These are phyloP conservation scores for Tetrapedia diversipes DNA, from an alignment of 2,888 invertebrate species.

Conservation along the genomic window DNA sequence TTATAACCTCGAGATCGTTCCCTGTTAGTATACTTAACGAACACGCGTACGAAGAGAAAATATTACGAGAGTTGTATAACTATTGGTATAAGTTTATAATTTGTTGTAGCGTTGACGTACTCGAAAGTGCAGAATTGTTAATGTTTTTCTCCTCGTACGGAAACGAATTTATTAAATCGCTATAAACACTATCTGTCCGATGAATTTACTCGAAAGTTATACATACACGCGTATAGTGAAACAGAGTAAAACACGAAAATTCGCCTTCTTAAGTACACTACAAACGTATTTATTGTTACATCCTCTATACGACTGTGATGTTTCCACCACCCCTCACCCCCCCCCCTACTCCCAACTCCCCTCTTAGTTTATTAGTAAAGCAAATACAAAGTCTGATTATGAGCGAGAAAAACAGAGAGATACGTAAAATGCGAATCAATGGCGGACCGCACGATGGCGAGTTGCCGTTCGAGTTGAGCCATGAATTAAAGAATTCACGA, in stretches of 20 bases:
- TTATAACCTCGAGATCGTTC: slow-evolving; percentile 1
- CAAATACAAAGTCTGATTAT: slow-evolving; percentile 54
- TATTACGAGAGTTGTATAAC: slow-evolving; percentile 43
- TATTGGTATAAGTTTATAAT: slow-evolving; percentile 39
- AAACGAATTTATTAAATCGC: slow-evolving; percentile 62
- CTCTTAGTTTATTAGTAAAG: slow-evolving; percentile 66
- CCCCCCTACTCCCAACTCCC: too few species aligned
- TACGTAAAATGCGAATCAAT: slow-evolving; percentile 24
- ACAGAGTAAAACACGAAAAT: slow-evolving; percentile 33
- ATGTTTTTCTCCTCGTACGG: slow-evolving; percentile 54
- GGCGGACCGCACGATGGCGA: slow-evolving; percentile 17
- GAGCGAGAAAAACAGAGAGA: slow-evolving; percentile 21
- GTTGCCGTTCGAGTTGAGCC: slow-evolving; percentile 18
- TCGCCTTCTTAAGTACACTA: slow-evolving; percentile 61
- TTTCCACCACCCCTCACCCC: too few species aligned
- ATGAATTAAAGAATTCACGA: slow-evolving; percentile 8
- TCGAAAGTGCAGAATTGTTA: slow-evolving; percentile 49
- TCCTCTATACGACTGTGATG: slow-evolving; percentile 71
- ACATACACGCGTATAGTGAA: slow-evolving; percentile 27
- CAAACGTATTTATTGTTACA: slow-evolving; percentile 60
- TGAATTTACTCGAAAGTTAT: slow-evolving; percentile 56
- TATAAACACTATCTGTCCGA: slow-evolving; percentile 59
- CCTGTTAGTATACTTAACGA: slow-evolving; percentile 33
- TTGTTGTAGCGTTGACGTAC: slow-evolving; percentile 44
- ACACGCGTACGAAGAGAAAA: slow-evolving; percentile 31